Evolutionary conservation across 2,888 invertebrate genomes (phyloP).

Genomic region (Troides aeacus): DNA sequence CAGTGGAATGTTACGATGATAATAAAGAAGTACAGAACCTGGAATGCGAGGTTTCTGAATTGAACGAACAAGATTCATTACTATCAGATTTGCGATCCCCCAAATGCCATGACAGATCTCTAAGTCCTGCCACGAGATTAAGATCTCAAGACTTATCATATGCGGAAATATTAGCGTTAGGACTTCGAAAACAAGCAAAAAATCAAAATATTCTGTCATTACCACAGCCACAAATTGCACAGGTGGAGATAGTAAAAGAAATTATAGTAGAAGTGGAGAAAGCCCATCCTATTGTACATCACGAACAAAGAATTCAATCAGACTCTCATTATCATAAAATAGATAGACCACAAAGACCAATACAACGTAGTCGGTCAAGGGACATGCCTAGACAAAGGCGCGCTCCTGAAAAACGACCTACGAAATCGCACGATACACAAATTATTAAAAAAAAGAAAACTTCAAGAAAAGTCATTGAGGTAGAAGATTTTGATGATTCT

Average conservation of each 20-base stretch:
- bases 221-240: slow-evolving; percentile 66
- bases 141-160: slow-evolving; percentile 84
- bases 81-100: slow-evolving; percentile 37
- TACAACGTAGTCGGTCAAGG: slow-evolving; percentile 61
- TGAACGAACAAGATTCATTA: slow-evolving; percentile 31
- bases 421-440: slow-evolving; percentile 60
- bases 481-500: slow-evolving; percentile 65
- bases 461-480: slow-evolving; percentile 64
- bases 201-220: slow-evolving; percentile 50
- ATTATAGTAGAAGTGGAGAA: slow-evolving; percentile 57
- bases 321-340: slow-evolving; percentile 36
- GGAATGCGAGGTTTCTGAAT: slow-evolving; percentile 26
- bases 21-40: slow-evolving; percentile 37
- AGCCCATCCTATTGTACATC: slow-evolving; percentile 41
- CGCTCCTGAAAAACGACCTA: slow-evolving; percentile 62
- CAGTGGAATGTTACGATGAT: slow-evolving; percentile 42
- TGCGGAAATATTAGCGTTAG: slow-evolving; percentile 85
- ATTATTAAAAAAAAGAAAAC: slow-evolving; percentile 63
- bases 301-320: slow-evolving; percentile 42
- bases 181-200: slow-evolving; percentile 69
- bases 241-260: slow-evolving; percentile 63
- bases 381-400: slow-evolving; percentile 67
- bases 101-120: slow-evolving; percentile 46
- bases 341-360: slow-evolving; percentile 43
- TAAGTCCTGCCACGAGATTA: slow-evolving; percentile 50